Conservation (phyloP, 2,113 vertebrate species). For the Barnardius zonarius region DNA sequence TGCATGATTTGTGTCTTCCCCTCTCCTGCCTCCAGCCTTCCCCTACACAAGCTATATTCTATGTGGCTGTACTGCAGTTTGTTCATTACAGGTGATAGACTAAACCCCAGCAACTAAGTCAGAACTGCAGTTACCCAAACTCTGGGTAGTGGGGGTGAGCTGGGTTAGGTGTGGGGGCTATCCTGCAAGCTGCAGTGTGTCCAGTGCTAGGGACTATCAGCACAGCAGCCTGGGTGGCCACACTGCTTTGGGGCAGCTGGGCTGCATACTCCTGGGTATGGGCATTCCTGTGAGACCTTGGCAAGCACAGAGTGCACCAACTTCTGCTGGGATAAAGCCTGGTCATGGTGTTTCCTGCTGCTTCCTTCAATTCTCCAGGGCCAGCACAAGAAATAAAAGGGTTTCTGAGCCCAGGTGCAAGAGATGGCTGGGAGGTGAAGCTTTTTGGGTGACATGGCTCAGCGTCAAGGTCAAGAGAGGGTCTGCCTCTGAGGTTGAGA, state of each 20-base stretch:
- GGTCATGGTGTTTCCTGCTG: not conserved
- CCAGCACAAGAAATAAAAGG: not conserved
- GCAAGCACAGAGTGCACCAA: not conserved
- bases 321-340: not conserved
- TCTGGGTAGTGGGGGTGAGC: not conserved
- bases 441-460: not conserved
- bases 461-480: not conserved
- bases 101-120: not conserved
- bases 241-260: not conserved
- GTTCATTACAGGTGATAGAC: not conserved
- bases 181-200: not conserved
- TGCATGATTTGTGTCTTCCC: not conserved
- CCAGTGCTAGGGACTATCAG: not conserved
- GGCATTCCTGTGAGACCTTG: not conserved
- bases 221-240: not conserved
- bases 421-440: not conserved
- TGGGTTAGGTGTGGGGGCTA: not conserved
- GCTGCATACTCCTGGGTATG: not conserved
- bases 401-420: not conserved
- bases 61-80: not conserved
- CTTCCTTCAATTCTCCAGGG: not conserved
- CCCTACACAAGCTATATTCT: not conserved
- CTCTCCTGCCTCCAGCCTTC: not conserved
- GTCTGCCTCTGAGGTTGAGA: not conserved
- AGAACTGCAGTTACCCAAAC: not conserved